Evolutionary conservation across 2,888 invertebrate species (phyloP).

Genomic region (Ferrisia virgata): DNA sequence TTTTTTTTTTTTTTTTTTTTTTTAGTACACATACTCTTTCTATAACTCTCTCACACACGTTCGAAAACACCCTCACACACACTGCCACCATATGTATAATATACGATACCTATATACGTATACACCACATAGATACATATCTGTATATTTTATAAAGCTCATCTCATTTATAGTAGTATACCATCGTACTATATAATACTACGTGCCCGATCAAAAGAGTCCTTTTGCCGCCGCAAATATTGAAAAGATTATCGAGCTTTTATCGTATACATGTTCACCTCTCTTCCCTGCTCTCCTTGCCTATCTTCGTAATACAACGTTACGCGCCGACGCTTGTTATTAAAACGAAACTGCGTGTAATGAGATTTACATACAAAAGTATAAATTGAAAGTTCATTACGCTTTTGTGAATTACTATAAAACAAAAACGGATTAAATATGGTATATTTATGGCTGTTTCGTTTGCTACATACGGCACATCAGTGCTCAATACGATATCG

Average conservation of each 20-base stretch:
- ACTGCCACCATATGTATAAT: too few species aligned
- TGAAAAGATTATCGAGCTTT: slow-evolving; percentile 2
- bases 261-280: not conserved
- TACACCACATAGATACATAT: too few species aligned
- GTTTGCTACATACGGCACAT: not conserved
- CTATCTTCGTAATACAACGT: not conserved
- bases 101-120: too few species aligned
- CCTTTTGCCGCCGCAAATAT: not conserved
- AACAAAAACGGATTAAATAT: not conserved
- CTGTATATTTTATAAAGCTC: not conserved
- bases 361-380: slow-evolving; percentile 15
- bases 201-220: slow-evolving; percentile 8
- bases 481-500: too few species aligned
- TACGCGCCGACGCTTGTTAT: not conserved
- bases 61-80: too few species aligned
- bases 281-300: not conserved
- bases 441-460: not conserved
- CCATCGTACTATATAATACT: not conserved
- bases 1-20: too few species aligned
- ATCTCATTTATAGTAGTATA: not conserved
- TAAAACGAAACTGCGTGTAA: not conserved
- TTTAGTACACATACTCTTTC: too few species aligned
- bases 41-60: too few species aligned
- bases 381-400: slow-evolving; percentile 12
- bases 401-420: slow-evolving; percentile 15